Evolutionary conservation across 2,113 vertebrate species (phyloP), one percentile per base, ranked within the genome.

Genomic region (Rhizomys pruinosus): DNA sequence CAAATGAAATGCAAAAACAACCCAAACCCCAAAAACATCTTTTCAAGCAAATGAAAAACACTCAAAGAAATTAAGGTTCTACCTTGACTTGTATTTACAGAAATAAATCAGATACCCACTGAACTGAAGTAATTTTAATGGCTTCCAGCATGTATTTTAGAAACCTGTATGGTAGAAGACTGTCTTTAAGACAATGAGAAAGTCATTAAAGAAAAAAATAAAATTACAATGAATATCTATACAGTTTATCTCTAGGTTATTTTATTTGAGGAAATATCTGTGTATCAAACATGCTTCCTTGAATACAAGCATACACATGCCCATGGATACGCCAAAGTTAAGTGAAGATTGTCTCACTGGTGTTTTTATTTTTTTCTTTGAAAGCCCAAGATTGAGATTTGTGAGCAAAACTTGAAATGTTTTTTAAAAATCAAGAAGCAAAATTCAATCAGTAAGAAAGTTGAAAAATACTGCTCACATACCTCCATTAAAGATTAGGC

Each of bases 401-500:
- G 69, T 91, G 74, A 39, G 25, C 15, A 68, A 73, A 93, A 74
- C 23, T 93, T 61, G 47, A 64, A 90, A 74, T 90, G 11, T 76
- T 76, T 78, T 57, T 84, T 63, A 66, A 84, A 93, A 95, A 63
- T 90, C 44, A 77, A 42, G 27, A 42, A 72, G 39, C 69, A 91
- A 93, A 94, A 85, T 90, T 81, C 34, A 91, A 95, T 90, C 76
- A 87, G 87, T 63, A 84, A 92, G 71, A 91, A 94, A 89, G 61
- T 23, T 91, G 89, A 93, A 92, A 92, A 94, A 94, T 90, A 82
- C 34, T 90, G 86, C 59, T 59, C 69, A 55, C 89, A 15, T 42
- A 52, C 47, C 89, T 95, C 93, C 59, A 68, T 92, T 95, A 92
- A 86, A 79, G 27, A 92, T 95, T 86, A 92, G 91, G 12, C 34